A percentile compares a stretch with the other conserved stretches of the same genome.
Conservation (phyloP, 2,113 vertebrate species). For the Athene cunicularia region DNA sequence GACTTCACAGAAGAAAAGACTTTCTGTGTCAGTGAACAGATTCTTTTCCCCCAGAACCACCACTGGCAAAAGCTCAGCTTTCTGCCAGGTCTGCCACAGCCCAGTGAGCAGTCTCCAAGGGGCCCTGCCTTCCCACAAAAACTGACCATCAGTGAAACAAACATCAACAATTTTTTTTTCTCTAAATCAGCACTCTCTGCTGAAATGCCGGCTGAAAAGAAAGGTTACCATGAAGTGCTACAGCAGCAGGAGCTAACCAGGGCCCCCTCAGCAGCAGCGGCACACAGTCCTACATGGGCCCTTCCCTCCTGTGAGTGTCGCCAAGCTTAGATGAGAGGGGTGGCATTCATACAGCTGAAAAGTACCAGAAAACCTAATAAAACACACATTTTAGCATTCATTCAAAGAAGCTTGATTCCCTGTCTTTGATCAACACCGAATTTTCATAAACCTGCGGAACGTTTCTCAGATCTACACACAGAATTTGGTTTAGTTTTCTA, state of each 20-base stretch:
- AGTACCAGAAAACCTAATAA: background rate
- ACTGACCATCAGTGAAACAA: background rate
- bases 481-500: background rate
- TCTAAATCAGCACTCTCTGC: background rate
- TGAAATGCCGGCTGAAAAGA: background rate
- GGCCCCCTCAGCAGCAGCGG: accelerated
- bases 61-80: conserved; percentile 13
- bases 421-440: background rate
- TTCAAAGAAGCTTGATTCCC: background rate
- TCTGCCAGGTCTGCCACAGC: background rate
- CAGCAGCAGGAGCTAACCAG: background rate
- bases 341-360: background rate
- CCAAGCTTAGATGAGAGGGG: background rate
- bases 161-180: background rate
- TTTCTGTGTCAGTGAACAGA: conserved; percentile 41
- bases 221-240: background rate
- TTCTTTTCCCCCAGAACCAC: conserved; percentile 14
- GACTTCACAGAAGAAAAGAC: background rate
- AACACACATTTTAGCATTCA: background rate
- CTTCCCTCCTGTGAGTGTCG: background rate
- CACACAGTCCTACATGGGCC: accelerated
- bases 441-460: background rate
- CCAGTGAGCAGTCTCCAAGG: background rate
- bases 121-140: background rate
- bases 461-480: background rate